Base-by-base conservation (phyloP, 2,797 vertebrate genomes). In the Scolopax rusticola region DNA sequence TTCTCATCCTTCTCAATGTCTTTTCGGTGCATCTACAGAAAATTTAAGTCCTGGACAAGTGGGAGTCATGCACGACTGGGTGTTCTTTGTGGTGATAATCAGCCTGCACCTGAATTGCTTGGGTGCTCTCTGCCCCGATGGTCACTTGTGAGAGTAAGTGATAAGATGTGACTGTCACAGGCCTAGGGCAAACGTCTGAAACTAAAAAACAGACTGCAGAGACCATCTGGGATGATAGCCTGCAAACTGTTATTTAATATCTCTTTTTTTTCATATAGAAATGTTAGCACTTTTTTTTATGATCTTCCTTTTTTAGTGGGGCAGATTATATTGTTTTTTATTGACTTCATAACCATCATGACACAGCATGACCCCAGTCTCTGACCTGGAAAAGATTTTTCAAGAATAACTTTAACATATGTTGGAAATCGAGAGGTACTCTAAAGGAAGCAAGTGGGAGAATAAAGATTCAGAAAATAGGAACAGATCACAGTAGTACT, bases 161-260 rank as follows among this genome's bases (percentile, higher is more conserved):
- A 90, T 87, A 78, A 88, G 53, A 92, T 88, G 54, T 94, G 93
- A 95, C 94, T 92, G 45, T 51, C 4, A 3, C n/a, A 77, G n/a
- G 82, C 93, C 86, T 63, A 73, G 60, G 79, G 93, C 76, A 80
- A 88, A 36, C 45, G 84, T 89, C 59, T 85, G 65, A 85, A 80
- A 43, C 30, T 45, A 3, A 75, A 92, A 89, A 87, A 41, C 80
- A 95, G 60, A 41, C 48, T 90, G 60, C 82, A 89, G 67, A 75
- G 10, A 93, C 47, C 76, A 93, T 84, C 81, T 97, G 88, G 81
- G 86, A 92, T 50, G 24, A 36, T 30, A 86, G 80, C 32, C 45
- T 60, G 33, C 47, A 87, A 89, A 59, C 7, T 73, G 54, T 20
- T 85, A 15, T 88, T 94, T 82, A 88, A 65, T 53, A 3, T 43